Conservation (phyloP, 2,888 invertebrate genomes). For the Diploptera punctata region DNA sequence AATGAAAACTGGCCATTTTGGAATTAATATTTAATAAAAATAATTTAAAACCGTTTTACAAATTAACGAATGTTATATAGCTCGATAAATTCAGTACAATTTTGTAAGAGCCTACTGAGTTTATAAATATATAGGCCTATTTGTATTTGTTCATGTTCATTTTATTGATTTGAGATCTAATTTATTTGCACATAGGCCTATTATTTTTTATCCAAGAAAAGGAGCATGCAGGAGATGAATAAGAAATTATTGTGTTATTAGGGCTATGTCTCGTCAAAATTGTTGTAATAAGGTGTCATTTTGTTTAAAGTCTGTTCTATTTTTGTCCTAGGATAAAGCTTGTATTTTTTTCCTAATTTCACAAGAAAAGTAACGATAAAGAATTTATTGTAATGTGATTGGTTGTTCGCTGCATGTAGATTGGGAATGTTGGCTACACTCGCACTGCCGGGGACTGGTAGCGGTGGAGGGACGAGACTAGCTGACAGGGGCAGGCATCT, state of each 20-base stretch:
- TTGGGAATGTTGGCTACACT: background rate
- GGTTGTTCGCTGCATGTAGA: background rate
- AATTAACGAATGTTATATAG: too few species aligned
- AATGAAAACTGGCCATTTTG: too few species aligned
- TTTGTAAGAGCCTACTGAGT: too few species aligned
- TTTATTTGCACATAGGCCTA: too few species aligned
- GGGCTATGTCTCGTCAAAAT: background rate
- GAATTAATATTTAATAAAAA: too few species aligned
- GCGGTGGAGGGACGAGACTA: background rate
- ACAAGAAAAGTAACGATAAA: too few species aligned
- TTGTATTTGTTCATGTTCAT: too few species aligned
- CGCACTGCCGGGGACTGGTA: background rate
- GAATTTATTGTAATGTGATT: background rate
- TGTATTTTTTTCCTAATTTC: background rate
- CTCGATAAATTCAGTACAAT: too few species aligned
- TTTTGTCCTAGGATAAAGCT: background rate
- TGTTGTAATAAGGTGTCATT: background rate
- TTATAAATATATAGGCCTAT: too few species aligned
- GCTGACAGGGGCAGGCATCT: constrained; percentile 9
- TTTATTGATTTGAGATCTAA: too few species aligned
- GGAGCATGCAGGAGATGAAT: background rate
- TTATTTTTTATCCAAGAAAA: background rate
- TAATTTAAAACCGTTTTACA: too few species aligned
- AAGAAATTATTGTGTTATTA: background rate
- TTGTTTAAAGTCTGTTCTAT: background rate